Evolutionary conservation across 2,888 invertebrate species (phyloP).

Genomic region (Melinaea marsaeus): DNA sequence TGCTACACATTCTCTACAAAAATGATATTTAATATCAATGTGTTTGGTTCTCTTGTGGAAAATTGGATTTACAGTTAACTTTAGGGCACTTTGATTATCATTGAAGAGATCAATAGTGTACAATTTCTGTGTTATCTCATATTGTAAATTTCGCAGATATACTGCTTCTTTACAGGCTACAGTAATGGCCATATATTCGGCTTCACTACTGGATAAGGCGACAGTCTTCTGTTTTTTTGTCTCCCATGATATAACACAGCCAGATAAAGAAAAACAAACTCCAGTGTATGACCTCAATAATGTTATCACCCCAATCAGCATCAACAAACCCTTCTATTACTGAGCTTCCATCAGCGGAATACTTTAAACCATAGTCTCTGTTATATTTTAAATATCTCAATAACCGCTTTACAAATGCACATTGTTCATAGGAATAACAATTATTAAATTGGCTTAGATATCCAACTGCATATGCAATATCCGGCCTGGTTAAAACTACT

Average conservation of each 20-base stretch:
- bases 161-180: neutral
- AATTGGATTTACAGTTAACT: neutral
- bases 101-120: neutral
- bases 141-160: neutral
- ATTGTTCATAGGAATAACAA: no score
- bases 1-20: neutral
- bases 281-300: neutral
- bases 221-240: neutral
- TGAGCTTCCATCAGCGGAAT: no score
- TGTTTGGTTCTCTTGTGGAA: neutral
- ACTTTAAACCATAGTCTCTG: no score
- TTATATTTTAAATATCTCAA: no score
- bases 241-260: neutral
- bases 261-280: neutral
- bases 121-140: constrained; percentile 3
- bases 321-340: no score
- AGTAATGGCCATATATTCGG: neutral
- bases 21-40: neutral
- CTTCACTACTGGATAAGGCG: neutral
- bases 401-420: no score
- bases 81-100: neutral
- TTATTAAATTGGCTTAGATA: no score
- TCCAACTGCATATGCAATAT: no score
- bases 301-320: neutral
- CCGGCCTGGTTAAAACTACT: no score